Evolutionary conservation across 2,113 vertebrate genomes (phyloP).

Genomic region (Micromys minutus): DNA sequence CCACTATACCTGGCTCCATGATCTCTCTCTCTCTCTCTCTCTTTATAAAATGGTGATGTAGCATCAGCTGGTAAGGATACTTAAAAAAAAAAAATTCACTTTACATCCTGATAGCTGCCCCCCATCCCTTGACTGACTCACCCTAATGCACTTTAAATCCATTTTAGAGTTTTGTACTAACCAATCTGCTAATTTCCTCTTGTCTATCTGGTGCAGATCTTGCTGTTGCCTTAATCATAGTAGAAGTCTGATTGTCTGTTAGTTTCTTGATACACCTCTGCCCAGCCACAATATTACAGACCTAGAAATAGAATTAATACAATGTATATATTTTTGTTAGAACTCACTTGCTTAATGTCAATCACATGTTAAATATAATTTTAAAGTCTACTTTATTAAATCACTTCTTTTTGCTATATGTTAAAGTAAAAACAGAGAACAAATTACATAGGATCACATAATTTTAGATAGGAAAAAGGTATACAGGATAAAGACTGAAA

Average conservation of each 20-base stretch:
- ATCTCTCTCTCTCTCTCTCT: conserved; percentile 30
- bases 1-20: not conserved
- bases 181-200: conserved; percentile 98
- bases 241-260: conserved; percentile 99
- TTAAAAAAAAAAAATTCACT: no score
- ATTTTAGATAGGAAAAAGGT: conserved; percentile 32
- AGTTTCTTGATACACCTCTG: conserved; percentile 99
- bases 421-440: conserved; percentile 62
- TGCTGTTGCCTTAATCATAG: conserved; percentile 99
- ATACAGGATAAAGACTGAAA: conserved; percentile 30
- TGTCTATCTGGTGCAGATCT: conserved; percentile 98
- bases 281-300: conserved; percentile 99
- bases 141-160: not conserved
- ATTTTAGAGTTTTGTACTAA: conserved; percentile 84
- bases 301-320: conserved; percentile 83
- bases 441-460: conserved; percentile 3
- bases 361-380: conserved; percentile 40
- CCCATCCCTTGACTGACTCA: not conserved
- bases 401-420: conserved; percentile 31
- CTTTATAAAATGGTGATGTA: not conserved
- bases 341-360: not conserved
- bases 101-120: no score
- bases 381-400: conserved; percentile 41
- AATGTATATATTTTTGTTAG: conserved; percentile 8
- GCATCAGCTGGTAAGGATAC: not conserved